Percentiles rank a stretch among this genome's conserved stretches.
Evolutionary conservation across 2,113 vertebrate genomes (phyloP).

Genomic region (Oriolus oriolus): DNA sequence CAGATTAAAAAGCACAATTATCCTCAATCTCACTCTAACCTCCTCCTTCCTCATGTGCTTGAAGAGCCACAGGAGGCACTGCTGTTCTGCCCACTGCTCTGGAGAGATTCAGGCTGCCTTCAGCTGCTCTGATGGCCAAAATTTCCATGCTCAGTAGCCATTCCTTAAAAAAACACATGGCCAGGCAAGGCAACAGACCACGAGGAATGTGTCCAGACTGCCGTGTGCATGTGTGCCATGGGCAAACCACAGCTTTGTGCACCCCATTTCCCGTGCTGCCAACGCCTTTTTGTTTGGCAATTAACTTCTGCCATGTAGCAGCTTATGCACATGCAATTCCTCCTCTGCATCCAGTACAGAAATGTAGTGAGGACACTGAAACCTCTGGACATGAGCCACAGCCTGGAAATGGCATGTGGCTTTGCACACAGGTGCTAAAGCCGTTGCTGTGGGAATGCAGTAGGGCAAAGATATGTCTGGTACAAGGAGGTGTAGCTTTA

Average conservation of each 20-base stretch:
- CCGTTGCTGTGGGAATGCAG: background rate
- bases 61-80: background rate
- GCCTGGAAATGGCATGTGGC: background rate
- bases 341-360: background rate
- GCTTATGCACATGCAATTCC: background rate
- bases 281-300: background rate
- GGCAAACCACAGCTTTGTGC: background rate
- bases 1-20: background rate
- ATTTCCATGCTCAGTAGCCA: background rate
- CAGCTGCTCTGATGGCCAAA: background rate
- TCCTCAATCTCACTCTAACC: background rate
- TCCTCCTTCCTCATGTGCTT: background rate
- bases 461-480: background rate
- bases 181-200: background rate
- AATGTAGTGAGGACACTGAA: accelerated
- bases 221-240: background rate
- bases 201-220: background rate
- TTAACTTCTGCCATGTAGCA: background rate
- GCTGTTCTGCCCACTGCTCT: background rate
- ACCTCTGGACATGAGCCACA: background rate
- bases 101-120: background rate
- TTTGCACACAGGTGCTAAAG: background rate
- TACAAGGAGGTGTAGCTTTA: background rate
- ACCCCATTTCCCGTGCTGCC: background rate
- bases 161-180: background rate